phyloP scores from a whole-genome alignment of 2,113 vertebrate species.

The Mionectes macconnelli region DNA sequence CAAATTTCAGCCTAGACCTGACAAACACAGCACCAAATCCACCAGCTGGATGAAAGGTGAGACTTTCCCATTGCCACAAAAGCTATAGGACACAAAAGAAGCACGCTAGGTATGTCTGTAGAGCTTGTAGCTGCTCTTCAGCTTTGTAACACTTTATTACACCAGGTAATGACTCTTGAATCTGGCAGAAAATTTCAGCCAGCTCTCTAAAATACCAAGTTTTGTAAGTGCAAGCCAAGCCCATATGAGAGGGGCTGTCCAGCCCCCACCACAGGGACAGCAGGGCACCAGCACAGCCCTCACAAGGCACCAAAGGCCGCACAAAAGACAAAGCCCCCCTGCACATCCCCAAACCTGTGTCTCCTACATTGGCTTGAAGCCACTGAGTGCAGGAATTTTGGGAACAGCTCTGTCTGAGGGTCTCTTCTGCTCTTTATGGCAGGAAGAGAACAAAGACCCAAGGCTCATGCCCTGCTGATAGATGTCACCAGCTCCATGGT shows the following conservation, averaged over 20 bases:
- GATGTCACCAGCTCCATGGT: neutral
- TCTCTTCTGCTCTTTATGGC: neutral
- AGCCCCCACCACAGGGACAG: neutral
- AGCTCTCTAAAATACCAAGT: neutral
- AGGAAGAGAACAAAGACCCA: neutral
- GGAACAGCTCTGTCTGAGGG: neutral
- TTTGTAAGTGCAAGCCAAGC: neutral
- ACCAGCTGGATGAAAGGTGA: neutral
- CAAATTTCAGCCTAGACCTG: neutral
- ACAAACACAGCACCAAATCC: neutral
- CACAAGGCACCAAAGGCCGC: neutral
- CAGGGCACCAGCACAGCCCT: neutral
- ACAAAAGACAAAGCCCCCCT: neutral
- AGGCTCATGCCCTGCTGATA: neutral
- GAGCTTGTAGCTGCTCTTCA: neutral
- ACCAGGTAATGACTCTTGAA: neutral
- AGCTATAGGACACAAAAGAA: accelerated
- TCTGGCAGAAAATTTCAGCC: neutral
- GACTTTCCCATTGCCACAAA: neutral
- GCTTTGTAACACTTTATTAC: neutral
- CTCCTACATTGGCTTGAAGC: neutral
- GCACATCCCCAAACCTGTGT: accelerated
- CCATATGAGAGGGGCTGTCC: neutral
- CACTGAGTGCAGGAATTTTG: neutral
- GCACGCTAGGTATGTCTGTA: accelerated